Conservation (phyloP, 1,140 invertebrate species). For the Drosophila paulistorum region DNA sequence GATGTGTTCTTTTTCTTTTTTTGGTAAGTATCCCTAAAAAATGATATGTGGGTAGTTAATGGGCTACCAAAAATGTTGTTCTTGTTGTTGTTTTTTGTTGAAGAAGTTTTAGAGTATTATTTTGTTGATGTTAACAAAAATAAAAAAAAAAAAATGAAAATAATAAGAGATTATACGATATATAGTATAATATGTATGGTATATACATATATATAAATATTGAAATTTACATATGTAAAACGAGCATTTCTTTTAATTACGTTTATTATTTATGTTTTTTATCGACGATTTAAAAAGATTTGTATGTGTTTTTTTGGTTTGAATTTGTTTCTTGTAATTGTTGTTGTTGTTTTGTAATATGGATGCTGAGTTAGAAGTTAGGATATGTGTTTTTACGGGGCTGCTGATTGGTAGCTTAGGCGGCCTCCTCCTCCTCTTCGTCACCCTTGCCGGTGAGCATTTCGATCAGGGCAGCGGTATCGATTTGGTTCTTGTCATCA, state of each 20-base stretch:
- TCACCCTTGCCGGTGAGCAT: conserved; percentile 93
- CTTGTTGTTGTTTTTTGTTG: conserved; percentile 43
- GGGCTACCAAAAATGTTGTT: conserved; percentile 55
- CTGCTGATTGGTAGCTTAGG: conserved; percentile 64
- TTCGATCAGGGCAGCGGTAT: conserved; percentile 93
- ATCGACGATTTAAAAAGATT: conserved; percentile 73
- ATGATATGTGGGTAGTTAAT: conserved; percentile 46
- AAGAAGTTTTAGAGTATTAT: conserved; percentile 71
- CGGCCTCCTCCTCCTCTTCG: conserved; percentile 89
- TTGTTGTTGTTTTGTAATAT: conserved; percentile 53
- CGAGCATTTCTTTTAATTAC: conserved; percentile 82
- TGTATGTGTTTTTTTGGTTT: conserved; percentile 13
- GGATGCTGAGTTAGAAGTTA: conserved; percentile 81
- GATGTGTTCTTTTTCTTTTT: conserved; percentile 9
- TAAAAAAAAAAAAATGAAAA: conserved; percentile 18
- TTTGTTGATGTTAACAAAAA: conserved; percentile 34
- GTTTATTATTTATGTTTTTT: conserved; percentile 79
- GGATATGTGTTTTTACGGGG: conserved; percentile 60
- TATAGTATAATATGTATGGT: conserved; percentile 18
- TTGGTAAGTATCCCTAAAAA: conserved; percentile 60
- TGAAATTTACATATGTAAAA: conserved; percentile 81
- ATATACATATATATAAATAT: conserved; percentile 18
- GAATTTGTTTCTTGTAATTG: conserved; percentile 7
- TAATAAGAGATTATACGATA: conserved; percentile 79
- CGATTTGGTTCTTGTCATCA: conserved; percentile 95